phyloP scores from a whole-genome alignment of 2,888 invertebrate genomes.

The Lordiphosa andalusiaca region DNA sequence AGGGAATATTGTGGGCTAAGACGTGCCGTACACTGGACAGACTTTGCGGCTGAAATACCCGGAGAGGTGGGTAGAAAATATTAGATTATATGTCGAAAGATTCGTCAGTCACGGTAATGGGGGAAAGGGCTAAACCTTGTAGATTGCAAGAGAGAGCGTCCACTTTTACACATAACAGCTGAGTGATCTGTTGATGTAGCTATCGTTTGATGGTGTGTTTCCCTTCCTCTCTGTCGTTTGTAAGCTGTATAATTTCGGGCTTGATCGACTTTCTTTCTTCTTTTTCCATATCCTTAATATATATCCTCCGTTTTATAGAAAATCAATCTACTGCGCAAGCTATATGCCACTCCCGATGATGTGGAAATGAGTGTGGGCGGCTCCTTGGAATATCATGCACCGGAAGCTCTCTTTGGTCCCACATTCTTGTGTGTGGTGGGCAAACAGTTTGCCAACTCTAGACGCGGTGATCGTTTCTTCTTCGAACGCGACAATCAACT shows the following conservation, averaged over 20 bases:
- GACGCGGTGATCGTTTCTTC: conserved; percentile 87
- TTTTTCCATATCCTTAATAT: too few relatives aligned
- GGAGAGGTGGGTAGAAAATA: too few relatives aligned
- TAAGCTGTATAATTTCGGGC: too few relatives aligned
- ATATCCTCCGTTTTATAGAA: conserved; percentile 80
- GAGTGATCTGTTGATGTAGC: too few relatives aligned
- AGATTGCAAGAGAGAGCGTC: too few relatives aligned
- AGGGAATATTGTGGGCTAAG: conserved; percentile 67
- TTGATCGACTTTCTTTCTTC: too few relatives aligned
- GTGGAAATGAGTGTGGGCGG: conserved; percentile 87
- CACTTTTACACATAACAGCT: too few relatives aligned
- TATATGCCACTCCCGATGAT: conserved; percentile 85
- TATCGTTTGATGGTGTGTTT: too few relatives aligned
- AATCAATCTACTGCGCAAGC: conserved; percentile 81
- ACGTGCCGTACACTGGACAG: conserved; percentile 68
- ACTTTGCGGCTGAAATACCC: conserved; percentile 85
- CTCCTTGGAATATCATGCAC: conserved; percentile 84
- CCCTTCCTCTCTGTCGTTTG: too few relatives aligned
- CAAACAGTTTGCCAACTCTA: conserved; percentile 85
- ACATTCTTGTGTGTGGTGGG: conserved; percentile 87
- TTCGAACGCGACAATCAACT: conserved; percentile 82
- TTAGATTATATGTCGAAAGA: too few relatives aligned
- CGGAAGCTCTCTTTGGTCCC: conserved; percentile 85
- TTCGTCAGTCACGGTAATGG: too few relatives aligned
- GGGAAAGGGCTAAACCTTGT: too few relatives aligned